Evolutionary conservation across 1,140 invertebrate species (phyloP).

Genomic region (Panagrolaimus sp.): DNA sequence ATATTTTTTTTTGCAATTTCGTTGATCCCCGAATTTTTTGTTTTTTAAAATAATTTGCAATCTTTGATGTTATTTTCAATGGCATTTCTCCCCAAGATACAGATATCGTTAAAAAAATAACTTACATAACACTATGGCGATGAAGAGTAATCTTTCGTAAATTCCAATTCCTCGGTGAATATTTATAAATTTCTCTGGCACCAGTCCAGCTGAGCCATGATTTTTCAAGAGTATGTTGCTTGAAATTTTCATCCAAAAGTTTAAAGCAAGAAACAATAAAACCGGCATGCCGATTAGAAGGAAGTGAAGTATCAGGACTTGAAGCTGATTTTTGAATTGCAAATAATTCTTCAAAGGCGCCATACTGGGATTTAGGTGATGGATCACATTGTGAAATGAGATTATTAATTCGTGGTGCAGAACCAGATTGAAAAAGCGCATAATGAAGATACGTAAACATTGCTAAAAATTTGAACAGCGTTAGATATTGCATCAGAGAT

Average conservation of each 20-base stretch:
- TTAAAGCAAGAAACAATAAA: constrained; percentile 51
- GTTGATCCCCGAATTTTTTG: no score
- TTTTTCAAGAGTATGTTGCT: constrained; percentile 44
- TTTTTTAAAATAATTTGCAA: no score
- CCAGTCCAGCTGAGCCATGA: constrained; percentile 53
- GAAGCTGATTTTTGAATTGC: constrained; percentile 42
- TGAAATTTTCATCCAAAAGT: constrained; percentile 38
- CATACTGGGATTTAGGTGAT: constrained; percentile 16
- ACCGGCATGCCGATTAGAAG: constrained; percentile 42
- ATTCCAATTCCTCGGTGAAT: constrained; percentile 51
- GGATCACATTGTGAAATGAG: constrained; percentile 16
- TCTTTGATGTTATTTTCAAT: no score
- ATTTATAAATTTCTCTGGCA: constrained; percentile 54
- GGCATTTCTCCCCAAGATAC: no score
- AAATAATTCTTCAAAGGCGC: constrained; percentile 49
- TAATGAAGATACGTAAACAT: constrained; percentile 49
- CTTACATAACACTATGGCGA: constrained; percentile 2
- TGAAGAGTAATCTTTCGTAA: constrained; percentile 44
- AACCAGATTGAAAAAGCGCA: constrained; percentile 23
- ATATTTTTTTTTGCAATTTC: no score
- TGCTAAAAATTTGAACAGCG: constrained; percentile 26
- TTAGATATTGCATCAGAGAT: neutral
- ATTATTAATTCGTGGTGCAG: constrained; percentile 1
- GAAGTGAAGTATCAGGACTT: constrained; percentile 26
- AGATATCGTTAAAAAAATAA: no score